Percentiles rank a stretch among this genome's conserved stretches.
Evolutionary conservation across 2,797 vertebrate genomes (phyloP).

Genomic region (Arctocebus calabarensis): DNA sequence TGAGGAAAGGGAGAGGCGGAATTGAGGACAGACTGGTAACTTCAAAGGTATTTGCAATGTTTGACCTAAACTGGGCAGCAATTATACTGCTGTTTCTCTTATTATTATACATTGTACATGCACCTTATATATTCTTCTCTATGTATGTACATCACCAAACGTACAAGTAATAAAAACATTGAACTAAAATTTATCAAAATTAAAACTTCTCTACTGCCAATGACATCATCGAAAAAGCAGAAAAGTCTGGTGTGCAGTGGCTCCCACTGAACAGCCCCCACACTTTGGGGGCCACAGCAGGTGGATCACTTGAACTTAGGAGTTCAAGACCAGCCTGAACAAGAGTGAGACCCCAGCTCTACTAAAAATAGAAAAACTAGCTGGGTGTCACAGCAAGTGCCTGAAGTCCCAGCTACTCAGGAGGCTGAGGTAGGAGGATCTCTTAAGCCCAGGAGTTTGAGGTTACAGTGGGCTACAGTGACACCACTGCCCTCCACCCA

Average conservation of each 20-base stretch:
- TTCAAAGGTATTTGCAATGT: background rate
- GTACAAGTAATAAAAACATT: background rate
- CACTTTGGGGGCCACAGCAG: too few relatives aligned
- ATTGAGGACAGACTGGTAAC: background rate
- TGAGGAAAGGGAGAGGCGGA: background rate
- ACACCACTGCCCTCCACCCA: too few relatives aligned
- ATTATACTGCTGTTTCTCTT: background rate
- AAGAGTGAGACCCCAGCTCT: too few relatives aligned
- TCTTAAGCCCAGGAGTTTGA: too few relatives aligned
- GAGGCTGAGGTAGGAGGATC: too few relatives aligned
- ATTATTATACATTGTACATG: background rate
- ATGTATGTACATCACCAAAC: background rate
- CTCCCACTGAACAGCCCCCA: too few relatives aligned
- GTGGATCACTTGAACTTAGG: too few relatives aligned
- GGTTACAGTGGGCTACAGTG: too few relatives aligned
- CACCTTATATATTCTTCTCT: background rate
- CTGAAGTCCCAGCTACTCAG: too few relatives aligned
- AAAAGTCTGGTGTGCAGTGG: background rate
- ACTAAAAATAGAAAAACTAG: too few relatives aligned
- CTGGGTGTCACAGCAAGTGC: too few relatives aligned
- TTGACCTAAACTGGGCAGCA: background rate
- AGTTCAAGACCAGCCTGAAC: too few relatives aligned
- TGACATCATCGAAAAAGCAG: background rate
- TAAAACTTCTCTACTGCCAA: slow-evolving; percentile 9
- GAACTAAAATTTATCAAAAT: slow-evolving; percentile 30